Percentiles rank a stretch among this genome's conserved stretches.
Conservation (phyloP, 2,888 invertebrate genomes). For the Phlogophora meticulosa region DNA sequence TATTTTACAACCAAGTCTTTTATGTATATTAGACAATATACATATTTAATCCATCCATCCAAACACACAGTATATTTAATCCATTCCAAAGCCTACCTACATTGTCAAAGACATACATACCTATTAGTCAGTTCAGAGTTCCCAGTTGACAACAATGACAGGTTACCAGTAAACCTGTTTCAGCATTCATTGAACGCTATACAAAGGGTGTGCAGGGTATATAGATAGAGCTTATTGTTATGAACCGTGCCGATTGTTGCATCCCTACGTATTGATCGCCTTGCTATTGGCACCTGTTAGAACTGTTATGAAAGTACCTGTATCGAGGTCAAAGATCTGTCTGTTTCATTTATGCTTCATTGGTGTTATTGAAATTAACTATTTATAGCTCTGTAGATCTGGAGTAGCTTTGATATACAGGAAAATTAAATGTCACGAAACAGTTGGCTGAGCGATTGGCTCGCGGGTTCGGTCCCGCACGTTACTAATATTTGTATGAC, state of each 20-base stretch:
- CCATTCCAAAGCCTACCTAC: neutral
- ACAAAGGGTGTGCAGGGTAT: conserved; percentile 39
- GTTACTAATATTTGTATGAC: too few species aligned
- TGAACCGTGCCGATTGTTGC: conserved; percentile 47
- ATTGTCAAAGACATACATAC: neutral
- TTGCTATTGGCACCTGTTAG: neutral
- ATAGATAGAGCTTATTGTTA: conserved; percentile 39
- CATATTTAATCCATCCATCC: too few species aligned
- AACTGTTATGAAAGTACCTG: conserved; percentile 26
- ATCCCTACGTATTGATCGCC: conserved; percentile 48
- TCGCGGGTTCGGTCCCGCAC: too few species aligned
- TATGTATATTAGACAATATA: too few species aligned
- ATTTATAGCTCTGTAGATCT: neutral
- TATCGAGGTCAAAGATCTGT: conserved; percentile 15
- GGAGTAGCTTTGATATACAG: neutral
- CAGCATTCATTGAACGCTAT: conserved; percentile 29
- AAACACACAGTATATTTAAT: too few species aligned
- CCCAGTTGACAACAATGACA: conserved; percentile 2
- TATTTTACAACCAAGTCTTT: neutral
- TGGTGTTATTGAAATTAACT: neutral
- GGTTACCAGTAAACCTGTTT: conserved; percentile 22
- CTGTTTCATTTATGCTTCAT: conserved; percentile 1
- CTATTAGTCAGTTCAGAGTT: conserved; percentile 3
- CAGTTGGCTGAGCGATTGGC: too few species aligned
- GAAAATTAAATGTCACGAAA: neutral